Evolutionary conservation across 2,888 invertebrate genomes (phyloP).

Genomic region (Cephus nigrinus): DNA sequence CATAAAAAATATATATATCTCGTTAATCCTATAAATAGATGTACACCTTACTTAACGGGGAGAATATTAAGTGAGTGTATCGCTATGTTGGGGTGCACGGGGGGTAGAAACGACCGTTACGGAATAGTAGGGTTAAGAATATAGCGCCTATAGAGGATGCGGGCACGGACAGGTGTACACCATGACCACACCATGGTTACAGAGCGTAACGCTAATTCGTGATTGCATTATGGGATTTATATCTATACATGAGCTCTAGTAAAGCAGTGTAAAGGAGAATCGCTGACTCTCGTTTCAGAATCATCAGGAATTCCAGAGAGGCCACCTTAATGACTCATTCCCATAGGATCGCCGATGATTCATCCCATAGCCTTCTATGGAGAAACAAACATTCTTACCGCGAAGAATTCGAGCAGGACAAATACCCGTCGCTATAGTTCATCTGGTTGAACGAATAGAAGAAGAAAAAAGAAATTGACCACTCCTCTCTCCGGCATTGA

Average conservation of each 20-base stretch:
- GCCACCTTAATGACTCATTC: slow-evolving; percentile 5
- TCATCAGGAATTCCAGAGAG: neutral
- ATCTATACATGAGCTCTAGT: neutral
- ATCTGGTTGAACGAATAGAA: neutral
- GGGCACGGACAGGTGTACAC: slow-evolving; percentile 53
- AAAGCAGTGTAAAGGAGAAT: neutral
- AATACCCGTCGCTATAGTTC: neutral
- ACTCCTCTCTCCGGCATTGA: neutral
- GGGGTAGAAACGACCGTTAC: slow-evolving; percentile 62
- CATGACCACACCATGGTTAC: slow-evolving; percentile 44
- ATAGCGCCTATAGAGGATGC: slow-evolving; percentile 14
- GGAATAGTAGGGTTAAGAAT: slow-evolving; percentile 31
- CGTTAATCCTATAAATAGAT: neutral
- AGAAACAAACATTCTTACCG: neutral
- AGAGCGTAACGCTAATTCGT: slow-evolving; percentile 44
- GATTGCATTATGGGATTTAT: slow-evolving; percentile 41
- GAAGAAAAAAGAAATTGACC: neutral
- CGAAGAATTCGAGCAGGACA: neutral
- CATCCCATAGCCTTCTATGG: slow-evolving; percentile 1
- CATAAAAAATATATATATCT: neutral
- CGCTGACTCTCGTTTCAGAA: neutral
- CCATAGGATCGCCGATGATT: neutral
- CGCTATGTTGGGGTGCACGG: slow-evolving; percentile 26
- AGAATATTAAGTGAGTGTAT: neutral
- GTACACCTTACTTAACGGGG: neutral